Conservation (phyloP, 2,888 invertebrate genomes). For the Melanostoma mellinum region DNA sequence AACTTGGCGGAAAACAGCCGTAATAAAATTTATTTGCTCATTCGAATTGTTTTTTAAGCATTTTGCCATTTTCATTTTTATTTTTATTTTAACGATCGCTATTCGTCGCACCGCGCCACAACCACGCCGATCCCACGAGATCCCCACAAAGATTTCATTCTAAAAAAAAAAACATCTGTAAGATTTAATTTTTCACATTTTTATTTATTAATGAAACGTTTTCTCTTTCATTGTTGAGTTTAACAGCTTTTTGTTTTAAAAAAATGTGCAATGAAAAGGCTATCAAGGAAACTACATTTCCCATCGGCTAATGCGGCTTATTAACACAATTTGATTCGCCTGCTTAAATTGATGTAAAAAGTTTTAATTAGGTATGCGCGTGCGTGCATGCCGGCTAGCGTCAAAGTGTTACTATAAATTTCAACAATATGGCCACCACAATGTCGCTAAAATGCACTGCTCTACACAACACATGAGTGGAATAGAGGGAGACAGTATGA, state of each 20-base stretch:
- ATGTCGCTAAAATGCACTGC: slow-evolving; percentile 34
- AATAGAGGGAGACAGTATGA: slow-evolving; percentile 8
- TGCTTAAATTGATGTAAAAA: slow-evolving; percentile 58
- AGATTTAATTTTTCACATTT: slow-evolving; percentile 8
- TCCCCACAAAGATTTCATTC: slow-evolving; percentile 7
- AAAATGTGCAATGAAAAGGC: slow-evolving; percentile 47
- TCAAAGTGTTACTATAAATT: slow-evolving; percentile 64
- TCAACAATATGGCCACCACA: slow-evolving; percentile 66
- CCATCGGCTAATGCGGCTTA: slow-evolving; percentile 52
- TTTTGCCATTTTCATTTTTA: slow-evolving; percentile 6
- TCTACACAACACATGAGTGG: background rate
- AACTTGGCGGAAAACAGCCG: slow-evolving; percentile 61
- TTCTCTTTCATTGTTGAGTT: slow-evolving; percentile 35
- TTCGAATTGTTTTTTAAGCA: slow-evolving; percentile 58
- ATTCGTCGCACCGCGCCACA: too few relatives aligned
- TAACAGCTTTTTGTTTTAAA: slow-evolving; percentile 55
- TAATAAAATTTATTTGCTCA: slow-evolving; percentile 61
- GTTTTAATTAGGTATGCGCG: slow-evolving; percentile 67
- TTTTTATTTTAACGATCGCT: slow-evolving; percentile 45
- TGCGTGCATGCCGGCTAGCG: slow-evolving; percentile 55
- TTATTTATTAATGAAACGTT: slow-evolving; percentile 24
- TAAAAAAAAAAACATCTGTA: slow-evolving; percentile 50
- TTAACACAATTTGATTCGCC: slow-evolving; percentile 68
- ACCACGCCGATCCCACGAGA: slow-evolving; percentile 22
- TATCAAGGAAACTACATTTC: slow-evolving; percentile 15